Evolutionary conservation across 2,888 invertebrate genomes (phyloP).

Genomic region (Drosophila stalkeri): DNA sequence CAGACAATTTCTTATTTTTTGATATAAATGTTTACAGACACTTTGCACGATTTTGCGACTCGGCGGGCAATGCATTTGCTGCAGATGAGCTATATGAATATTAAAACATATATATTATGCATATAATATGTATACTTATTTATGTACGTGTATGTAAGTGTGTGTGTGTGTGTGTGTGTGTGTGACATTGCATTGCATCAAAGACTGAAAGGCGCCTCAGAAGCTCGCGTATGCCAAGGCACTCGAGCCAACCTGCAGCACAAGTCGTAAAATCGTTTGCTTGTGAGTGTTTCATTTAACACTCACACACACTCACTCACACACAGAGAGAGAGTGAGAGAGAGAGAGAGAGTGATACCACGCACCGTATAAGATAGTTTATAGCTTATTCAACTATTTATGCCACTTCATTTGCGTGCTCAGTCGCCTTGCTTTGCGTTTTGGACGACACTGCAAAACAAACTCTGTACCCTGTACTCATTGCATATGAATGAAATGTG

Average conservation of each 20-base stretch:
- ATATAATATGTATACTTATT: background rate
- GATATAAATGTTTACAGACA: constrained; percentile 59
- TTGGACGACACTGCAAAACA: background rate
- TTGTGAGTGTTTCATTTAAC: constrained; percentile 2
- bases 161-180: background rate
- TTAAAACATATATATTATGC: background rate
- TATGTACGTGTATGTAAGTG: no score
- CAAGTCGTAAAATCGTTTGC: background rate
- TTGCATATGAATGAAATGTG: background rate
- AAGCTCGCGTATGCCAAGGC: constrained; percentile 3
- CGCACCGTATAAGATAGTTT: constrained; percentile 16
- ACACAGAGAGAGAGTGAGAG: background rate
- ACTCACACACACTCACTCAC: background rate
- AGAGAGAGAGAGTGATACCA: background rate
- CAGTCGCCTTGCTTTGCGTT: constrained; percentile 5
- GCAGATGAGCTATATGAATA: constrained; percentile 40
- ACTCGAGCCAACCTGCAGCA: constrained; percentile 9
- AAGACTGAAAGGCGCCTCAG: constrained; percentile 12
- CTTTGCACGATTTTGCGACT: constrained; percentile 52
- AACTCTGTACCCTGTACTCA: background rate
- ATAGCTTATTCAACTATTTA: constrained; percentile 20
- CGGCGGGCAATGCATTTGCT: constrained; percentile 34
- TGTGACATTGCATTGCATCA: constrained; percentile 12
- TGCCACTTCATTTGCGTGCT: constrained; percentile 10
- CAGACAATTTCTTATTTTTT: constrained; percentile 26